Base-by-base conservation (phyloP, 1,140 invertebrate genomes). In the Sogatella furcifera region DNA sequence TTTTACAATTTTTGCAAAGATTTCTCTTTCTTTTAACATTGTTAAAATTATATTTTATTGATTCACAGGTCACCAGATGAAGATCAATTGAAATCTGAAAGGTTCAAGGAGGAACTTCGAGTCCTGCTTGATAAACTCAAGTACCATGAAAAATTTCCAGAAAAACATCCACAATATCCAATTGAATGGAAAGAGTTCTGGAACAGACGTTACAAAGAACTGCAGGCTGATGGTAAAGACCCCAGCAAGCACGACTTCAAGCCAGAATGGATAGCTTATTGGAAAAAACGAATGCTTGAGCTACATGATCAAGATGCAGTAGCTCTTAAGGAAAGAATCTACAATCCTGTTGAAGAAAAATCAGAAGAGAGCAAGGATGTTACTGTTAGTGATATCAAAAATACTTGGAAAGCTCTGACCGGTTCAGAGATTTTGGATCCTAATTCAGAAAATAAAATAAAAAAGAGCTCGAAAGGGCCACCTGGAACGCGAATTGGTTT, bases 141-240 rank as follows among this genome's bases (percentile, higher is more conserved):
- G 61, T 85, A 86, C 46, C 84, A 89, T 69, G 83, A 90, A 66
- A 85, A 86, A 66, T 88, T 89, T 71, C 89, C 89, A 0, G 89
- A 92, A 67, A 90, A 90, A 65, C 89, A 91, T 76, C 88, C 89
- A 0, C 77, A 83, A 5, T 92, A 92, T 69, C 85, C 86, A 0
- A 85, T 88, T 17, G 89, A 92, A 67, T 92, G 89, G 89, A 90
- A 90, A 68, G 84, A 84, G 68, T 90, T 90, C 68, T 90, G 87
- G 87, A 88, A 88, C 67, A 74, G 79, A 5, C 79, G 87, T 0
- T 90, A 90, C 69, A 90, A 90, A 69, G 87, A 91, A 70, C 73
- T 91, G 46, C 68, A 70, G 59, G 46, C 60, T 14, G 55, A 62
- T 21, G 69, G 69, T n/a, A 84, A 84, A 68, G 86, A 91, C 72